Evolutionary conservation across 2,113 vertebrate genomes (phyloP), one percentile per base, ranked within the genome.

Genomic region (Ondatra zibethicus): DNA sequence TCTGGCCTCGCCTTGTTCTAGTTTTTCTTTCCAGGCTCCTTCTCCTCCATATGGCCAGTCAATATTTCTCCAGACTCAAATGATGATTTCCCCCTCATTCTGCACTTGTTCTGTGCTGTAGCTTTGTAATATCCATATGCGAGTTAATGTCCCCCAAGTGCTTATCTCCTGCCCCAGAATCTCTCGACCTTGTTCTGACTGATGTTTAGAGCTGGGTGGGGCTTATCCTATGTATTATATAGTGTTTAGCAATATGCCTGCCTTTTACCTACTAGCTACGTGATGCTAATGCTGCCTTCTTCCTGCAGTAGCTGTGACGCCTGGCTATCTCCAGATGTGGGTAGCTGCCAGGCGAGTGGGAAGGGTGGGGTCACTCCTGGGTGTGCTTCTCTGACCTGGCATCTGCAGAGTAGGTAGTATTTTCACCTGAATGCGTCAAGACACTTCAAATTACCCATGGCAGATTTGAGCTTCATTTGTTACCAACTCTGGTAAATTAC

Each of bases 41-140:
- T 36, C 14, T 70, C 63, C 84, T 96, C 94, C 85, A 96, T 88
- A 75, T 96, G 88, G 65, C 36, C 63, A 75, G 89, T 93, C 14
- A 80, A 63, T 58, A 91, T 58, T 92, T 90, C 76, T 96, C 23
- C 82, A 93, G 66, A 76, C 52, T 96, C 55, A 23, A 23, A 29
- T 29, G 76, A 63, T 68, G 9, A 63, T 86, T 95, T 70, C 25
- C 12, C 21, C 58, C 85, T 84, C 25, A 39, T 70, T 84, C 47
- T 45, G 4, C 80, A 33, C 19, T 86, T 68, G 81, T n/a, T 78
- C 19, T 55, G 10, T 50, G 4, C 66, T 68, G 14, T 52, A 73
- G 36, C 7, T 63, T 95, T 93, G 45, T 47, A 88, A 91, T 80
- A 92, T 85, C 25, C 25, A 13, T 61, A 14, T 55, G 65, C 5